A percentile compares a stretch with the other conserved stretches of the same genome.
Conservation (phyloP, 2,797 vertebrate genomes). For the Enteromius thamalakanensis region DNA sequence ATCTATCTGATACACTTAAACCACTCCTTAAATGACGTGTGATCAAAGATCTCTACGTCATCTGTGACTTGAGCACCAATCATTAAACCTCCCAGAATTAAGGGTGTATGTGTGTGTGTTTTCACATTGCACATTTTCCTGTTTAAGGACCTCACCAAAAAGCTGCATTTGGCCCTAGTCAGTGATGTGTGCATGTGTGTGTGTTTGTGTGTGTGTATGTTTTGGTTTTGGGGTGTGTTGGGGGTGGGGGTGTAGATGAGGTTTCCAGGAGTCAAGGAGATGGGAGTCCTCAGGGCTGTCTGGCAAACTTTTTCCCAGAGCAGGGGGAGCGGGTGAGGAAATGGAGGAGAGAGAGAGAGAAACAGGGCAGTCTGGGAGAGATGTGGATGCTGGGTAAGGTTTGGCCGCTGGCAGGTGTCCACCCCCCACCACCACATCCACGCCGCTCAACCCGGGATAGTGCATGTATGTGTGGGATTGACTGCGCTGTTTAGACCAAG, state of each 20-base stretch:
- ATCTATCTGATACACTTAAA: background rate
- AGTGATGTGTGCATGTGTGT: conserved; percentile 28
- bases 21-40: background rate
- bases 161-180: conserved; percentile 56
- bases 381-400: conserved; percentile 19
- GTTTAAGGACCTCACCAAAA: conserved; percentile 52
- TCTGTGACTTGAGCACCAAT: background rate
- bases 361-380: conserved; percentile 27
- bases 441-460: conserved; percentile 44
- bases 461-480: conserved; percentile 25
- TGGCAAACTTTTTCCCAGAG: conserved; percentile 47
- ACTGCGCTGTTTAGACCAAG: background rate
- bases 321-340: background rate
- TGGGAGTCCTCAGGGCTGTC: conserved; percentile 58
- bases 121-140: conserved; percentile 43
- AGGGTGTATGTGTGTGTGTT: conserved; percentile 18
- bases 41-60: background rate
- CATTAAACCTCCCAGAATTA: background rate
- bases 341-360: background rate
- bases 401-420: conserved; percentile 61
- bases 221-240: conserved; percentile 15
- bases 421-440: conserved; percentile 32
- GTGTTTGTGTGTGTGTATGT: conserved; percentile 25
- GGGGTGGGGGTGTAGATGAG: conserved; percentile 27
- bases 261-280: conserved; percentile 45